Conservation (phyloP, 2,888 invertebrate species). For the Cephus spinipes region DNA sequence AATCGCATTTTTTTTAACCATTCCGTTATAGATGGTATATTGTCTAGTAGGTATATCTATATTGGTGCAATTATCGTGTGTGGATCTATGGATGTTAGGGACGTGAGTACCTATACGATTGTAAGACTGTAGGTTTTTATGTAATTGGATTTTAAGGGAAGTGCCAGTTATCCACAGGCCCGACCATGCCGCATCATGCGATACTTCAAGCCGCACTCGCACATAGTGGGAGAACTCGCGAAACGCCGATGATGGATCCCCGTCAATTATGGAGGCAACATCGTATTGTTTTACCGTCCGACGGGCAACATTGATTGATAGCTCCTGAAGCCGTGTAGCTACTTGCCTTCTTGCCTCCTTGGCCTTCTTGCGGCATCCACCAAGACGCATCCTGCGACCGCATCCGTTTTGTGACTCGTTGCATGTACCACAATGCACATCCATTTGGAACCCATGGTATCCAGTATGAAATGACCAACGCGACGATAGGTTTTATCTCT, state of each 20-base stretch:
- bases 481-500: conserved; percentile 24
- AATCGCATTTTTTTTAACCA: too few relatives aligned
- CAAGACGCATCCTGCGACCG: conserved; percentile 30
- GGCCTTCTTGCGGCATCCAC: conserved; percentile 34
- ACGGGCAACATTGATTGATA: conserved; percentile 65
- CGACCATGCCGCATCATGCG: not conserved
- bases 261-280: conserved; percentile 66
- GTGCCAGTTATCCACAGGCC: not conserved
- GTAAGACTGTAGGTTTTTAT: not conserved
- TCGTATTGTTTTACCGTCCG: conserved; percentile 66
- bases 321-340: conserved; percentile 54
- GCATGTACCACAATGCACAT: conserved; percentile 34
- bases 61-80: not conserved
- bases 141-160: not conserved
- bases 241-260: conserved; percentile 65
- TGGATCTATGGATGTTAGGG: not conserved
- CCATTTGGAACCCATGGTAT: conserved; percentile 33
- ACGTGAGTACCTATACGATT: not conserved
- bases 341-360: conserved; percentile 54
- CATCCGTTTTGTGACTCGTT: conserved; percentile 24
- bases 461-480: conserved; percentile 43
- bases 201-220: not conserved
- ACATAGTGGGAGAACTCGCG: conserved; percentile 36
- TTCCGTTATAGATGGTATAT: not conserved
- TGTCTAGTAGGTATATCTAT: not conserved